phyloP scores from a whole-genome alignment of 92 coral and sea anemone species.

The Muricea muricata region DNA sequence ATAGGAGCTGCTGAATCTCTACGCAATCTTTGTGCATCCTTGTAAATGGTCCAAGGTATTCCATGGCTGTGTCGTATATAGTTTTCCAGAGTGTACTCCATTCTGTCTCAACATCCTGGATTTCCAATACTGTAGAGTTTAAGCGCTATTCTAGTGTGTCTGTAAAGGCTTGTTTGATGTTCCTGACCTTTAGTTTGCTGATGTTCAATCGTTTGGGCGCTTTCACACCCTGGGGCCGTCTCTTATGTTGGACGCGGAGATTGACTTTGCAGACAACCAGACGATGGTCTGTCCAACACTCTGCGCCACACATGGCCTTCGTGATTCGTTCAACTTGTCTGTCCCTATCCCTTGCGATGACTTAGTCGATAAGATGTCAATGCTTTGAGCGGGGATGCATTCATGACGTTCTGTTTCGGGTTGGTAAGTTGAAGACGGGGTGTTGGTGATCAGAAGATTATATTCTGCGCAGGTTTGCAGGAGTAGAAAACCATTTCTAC shows the following conservation, averaged over 20 bases:
- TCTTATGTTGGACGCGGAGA: neutral
- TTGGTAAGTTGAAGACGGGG: slow-evolving; percentile 26
- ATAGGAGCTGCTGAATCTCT: too few relatives aligned
- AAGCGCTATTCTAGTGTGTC: too few relatives aligned
- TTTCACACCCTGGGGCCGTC: neutral
- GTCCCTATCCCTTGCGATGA: slow-evolving; percentile 20
- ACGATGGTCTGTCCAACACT: slow-evolving; percentile 61
- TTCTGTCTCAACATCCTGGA: neutral
- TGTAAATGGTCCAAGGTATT: too few relatives aligned
- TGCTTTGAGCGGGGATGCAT: slow-evolving; percentile 64
- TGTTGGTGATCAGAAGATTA: slow-evolving; percentile 62
- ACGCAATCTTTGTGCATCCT: too few relatives aligned
- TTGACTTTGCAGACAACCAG: slow-evolving; percentile 8
- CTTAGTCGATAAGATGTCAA: slow-evolving; percentile 51
- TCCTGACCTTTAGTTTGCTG: neutral
- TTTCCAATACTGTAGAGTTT: too few relatives aligned
- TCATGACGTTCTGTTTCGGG: neutral
- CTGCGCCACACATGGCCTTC: slow-evolving; percentile 45
- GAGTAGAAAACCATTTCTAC: slow-evolving; percentile 43
- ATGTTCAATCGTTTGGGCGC: neutral
- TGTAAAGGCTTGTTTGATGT: too few relatives aligned
- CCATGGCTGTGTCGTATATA: too few relatives aligned
- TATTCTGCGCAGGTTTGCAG: slow-evolving; percentile 42
- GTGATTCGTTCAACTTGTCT: slow-evolving; percentile 44
- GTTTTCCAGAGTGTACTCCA: too few relatives aligned